These are phyloP conservation scores for Columbina picui DNA, from an alignment of 2,113 vertebrate genomes.

Conservation along the genomic window DNA sequence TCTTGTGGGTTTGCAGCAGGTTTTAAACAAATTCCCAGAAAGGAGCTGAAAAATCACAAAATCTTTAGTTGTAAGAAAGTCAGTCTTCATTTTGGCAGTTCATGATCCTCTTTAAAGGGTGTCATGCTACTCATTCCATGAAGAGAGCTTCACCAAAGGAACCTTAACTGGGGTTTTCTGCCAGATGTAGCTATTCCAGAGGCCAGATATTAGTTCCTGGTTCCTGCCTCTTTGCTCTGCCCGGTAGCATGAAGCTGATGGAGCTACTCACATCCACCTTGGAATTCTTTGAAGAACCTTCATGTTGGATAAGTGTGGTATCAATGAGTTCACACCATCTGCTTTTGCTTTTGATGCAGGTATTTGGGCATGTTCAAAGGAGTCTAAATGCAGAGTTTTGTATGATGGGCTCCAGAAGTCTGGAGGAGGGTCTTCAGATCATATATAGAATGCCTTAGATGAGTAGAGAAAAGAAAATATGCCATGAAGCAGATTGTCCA, in stretches of 20 bases:
- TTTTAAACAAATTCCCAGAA: conserved; percentile 21
- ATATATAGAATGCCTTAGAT: background rate
- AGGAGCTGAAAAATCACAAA: background rate
- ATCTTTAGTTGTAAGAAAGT: background rate
- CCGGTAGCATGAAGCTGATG: background rate
- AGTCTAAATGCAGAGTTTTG: background rate
- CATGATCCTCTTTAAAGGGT: background rate
- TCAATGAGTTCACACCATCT: background rate
- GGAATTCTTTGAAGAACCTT: background rate
- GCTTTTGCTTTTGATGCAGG: background rate
- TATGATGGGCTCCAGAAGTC: background rate
- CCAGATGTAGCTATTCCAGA: background rate
- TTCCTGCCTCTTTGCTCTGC: background rate
- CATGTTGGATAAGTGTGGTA: background rate
- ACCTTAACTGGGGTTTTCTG: background rate
- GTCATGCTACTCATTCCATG: fast-evolving
- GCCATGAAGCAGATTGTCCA: background rate
- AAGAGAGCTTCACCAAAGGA: background rate
- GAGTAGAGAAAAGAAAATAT: background rate
- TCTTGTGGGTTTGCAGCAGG: background rate
- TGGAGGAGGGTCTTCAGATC: background rate
- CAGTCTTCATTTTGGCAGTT: background rate
- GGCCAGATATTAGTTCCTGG: background rate
- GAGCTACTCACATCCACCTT: background rate
- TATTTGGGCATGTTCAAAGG: background rate